phyloP scores from a whole-genome alignment of 2,113 vertebrate species.

The Fregata magnificens region DNA sequence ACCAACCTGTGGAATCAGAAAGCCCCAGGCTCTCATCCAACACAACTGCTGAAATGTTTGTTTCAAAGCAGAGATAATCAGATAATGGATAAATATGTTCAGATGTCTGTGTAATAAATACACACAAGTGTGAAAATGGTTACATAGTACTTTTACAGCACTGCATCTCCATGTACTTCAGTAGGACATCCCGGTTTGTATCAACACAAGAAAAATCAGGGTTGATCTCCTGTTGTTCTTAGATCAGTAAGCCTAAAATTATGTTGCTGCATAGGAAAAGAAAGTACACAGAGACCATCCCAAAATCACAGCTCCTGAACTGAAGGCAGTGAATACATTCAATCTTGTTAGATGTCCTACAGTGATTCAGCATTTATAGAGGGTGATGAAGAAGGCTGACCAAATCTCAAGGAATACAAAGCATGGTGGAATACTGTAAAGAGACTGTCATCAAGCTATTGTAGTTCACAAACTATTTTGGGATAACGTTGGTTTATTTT shows the following conservation, averaged over 20 bases:
- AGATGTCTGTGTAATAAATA: not conserved
- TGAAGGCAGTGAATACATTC: not conserved
- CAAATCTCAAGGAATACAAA: constrained; percentile 31
- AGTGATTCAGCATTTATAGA: constrained; percentile 30
- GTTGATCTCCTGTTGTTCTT: not conserved
- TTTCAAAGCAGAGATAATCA: not conserved
- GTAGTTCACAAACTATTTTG: constrained; percentile 6
- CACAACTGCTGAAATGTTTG: not conserved
- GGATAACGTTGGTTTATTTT: constrained; percentile 31
- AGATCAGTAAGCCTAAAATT: not conserved
- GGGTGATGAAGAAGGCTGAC: not conserved
- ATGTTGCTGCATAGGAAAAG: not conserved
- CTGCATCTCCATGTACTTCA: not conserved
- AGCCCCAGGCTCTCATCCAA: not conserved
- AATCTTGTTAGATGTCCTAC: not conserved
- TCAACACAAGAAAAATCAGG: not conserved
- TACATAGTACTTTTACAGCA: not conserved
- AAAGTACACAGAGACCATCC: not conserved
- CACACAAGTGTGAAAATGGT: not conserved
- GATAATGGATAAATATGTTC: not conserved
- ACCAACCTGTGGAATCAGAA: not conserved
- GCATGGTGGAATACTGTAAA: not conserved
- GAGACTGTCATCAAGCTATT: not conserved
- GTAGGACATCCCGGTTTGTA: not conserved
- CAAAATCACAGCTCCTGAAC: not conserved